phyloP scores from a whole-genome alignment of 2,888 invertebrate species.

The Geotrupes spiniger region DNA sequence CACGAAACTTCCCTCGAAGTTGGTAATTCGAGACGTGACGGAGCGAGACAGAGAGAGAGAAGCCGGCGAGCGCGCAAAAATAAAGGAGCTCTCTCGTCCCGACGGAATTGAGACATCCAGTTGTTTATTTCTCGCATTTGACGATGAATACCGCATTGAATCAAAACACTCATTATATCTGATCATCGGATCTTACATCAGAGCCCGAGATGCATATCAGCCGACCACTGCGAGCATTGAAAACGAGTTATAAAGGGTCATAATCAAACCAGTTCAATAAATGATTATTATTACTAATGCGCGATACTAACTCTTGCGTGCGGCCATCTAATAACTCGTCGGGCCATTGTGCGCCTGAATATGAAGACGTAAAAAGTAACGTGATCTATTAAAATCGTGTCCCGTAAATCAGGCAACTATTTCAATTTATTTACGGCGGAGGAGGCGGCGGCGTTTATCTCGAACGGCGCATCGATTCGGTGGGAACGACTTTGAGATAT shows the following conservation, averaged over 20 bases:
- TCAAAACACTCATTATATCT: conserved; percentile 45
- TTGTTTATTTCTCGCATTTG: conserved; percentile 37
- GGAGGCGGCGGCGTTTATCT: no score
- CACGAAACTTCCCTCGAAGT: no score
- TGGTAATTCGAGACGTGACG: no score
- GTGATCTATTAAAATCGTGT: conserved; percentile 2
- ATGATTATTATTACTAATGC: conserved; percentile 32
- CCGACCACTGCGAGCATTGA: conserved; percentile 35
- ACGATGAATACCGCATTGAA: conserved; percentile 41
- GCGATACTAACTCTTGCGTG: conserved; percentile 25
- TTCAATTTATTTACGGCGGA: no score
- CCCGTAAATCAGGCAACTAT: no score
- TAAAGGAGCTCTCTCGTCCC: conserved; percentile 11
- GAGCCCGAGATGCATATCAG: conserved; percentile 35
- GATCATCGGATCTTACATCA: conserved; percentile 28
- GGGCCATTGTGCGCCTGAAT: neutral
- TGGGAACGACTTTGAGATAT: no score
- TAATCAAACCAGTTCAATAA: conserved; percentile 38
- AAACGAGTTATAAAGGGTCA: conserved; percentile 42
- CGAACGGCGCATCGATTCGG: no score
- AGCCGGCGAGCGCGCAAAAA: conserved; percentile 6
- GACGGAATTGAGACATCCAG: conserved; percentile 42
- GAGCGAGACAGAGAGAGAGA: no score
- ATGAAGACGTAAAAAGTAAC: conserved; percentile 2
- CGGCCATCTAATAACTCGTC: conserved; percentile 28